Percentiles rank a stretch among this genome's conserved stretches.
Evolutionary conservation across 2,888 invertebrate genomes (phyloP).

Genomic region (Troides oblongomaculatus): DNA sequence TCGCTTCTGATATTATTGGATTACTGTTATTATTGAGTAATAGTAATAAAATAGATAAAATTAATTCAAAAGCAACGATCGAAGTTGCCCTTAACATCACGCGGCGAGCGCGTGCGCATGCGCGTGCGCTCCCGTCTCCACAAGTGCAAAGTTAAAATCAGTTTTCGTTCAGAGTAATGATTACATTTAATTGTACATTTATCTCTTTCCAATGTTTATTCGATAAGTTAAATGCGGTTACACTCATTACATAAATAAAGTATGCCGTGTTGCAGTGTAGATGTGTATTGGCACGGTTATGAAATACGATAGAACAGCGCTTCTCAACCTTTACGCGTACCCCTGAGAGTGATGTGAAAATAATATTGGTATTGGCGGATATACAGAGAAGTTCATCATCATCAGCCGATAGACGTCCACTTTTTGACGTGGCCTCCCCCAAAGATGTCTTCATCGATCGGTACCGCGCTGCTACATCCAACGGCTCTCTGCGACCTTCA

Average conservation of each 20-base stretch:
- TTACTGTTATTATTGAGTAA: neutral
- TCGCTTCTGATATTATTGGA: no score
- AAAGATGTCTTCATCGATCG: no score
- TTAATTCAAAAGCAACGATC: neutral
- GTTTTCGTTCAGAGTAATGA: slow-evolving; percentile 10
- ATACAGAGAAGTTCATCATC: no score
- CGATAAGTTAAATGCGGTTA: slow-evolving; percentile 14
- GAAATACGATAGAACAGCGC: no score
- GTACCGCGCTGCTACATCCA: no score
- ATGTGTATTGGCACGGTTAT: no score
- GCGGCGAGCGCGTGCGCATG: slow-evolving; percentile 30
- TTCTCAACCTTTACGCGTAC: no score
- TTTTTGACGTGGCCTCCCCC: no score
- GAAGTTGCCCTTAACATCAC: slow-evolving; percentile 30
- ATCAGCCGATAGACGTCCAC: no score
- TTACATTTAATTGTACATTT: slow-evolving; percentile 20
- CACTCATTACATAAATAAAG: slow-evolving; percentile 7
- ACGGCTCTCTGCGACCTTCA: no score
- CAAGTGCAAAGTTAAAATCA: slow-evolving; percentile 19
- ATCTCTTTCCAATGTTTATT: slow-evolving; percentile 23
- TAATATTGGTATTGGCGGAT: no score
- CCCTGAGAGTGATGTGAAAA: no score
- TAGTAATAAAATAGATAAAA: neutral
- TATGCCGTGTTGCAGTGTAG: neutral
- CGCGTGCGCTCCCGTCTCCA: neutral